phyloP scores from a whole-genome alignment of 2,113 vertebrate species.

The Neodontobutis hainanensis region DNA sequence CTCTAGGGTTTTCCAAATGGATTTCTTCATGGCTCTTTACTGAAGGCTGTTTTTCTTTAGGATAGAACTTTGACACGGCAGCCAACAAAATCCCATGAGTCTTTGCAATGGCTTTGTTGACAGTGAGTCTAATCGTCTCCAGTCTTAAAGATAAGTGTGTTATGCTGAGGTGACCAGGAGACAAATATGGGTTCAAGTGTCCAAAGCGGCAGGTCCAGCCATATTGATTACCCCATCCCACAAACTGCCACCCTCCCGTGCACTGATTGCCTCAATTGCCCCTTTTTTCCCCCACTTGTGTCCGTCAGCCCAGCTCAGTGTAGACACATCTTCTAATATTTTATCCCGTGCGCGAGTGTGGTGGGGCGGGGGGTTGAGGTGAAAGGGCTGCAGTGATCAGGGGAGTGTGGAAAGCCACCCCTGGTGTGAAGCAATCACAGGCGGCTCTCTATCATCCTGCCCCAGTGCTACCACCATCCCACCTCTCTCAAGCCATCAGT shows the following conservation, averaged over 20 bases:
- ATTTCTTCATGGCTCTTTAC: conserved; percentile 17
- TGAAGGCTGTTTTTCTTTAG: conserved; percentile 22
- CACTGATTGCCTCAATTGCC: conserved; percentile 25
- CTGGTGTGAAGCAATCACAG: conserved; percentile 66
- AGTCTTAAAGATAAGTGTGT: conserved; percentile 40
- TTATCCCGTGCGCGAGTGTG: conserved; percentile 19
- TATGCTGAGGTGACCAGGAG: conserved; percentile 30
- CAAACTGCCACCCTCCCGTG: conserved; percentile 29
- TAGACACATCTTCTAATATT: conserved; percentile 25
- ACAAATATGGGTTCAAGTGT: conserved; percentile 40
- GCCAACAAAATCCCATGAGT: conserved; percentile 44
- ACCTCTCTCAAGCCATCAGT: conserved; percentile 53
- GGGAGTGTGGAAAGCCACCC: conserved; percentile 64
- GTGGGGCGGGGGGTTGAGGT: conserved; percentile 37
- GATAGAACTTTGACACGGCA: conserved; percentile 26
- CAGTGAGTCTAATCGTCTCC: conserved; percentile 45
- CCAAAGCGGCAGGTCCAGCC: conserved; percentile 23
- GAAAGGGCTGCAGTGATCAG: conserved; percentile 50
- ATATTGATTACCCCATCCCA: conserved; percentile 44
- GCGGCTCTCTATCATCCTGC: conserved; percentile 66
- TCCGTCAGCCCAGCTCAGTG: conserved; percentile 20
- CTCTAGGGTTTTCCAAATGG: conserved; percentile 11
- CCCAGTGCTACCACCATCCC: conserved; percentile 50
- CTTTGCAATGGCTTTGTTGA: conserved; percentile 48
- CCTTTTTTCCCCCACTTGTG: conserved; percentile 1